phyloP scores from a whole-genome alignment of 2,888 invertebrate genomes.

The Lasioglossum malachurum region DNA sequence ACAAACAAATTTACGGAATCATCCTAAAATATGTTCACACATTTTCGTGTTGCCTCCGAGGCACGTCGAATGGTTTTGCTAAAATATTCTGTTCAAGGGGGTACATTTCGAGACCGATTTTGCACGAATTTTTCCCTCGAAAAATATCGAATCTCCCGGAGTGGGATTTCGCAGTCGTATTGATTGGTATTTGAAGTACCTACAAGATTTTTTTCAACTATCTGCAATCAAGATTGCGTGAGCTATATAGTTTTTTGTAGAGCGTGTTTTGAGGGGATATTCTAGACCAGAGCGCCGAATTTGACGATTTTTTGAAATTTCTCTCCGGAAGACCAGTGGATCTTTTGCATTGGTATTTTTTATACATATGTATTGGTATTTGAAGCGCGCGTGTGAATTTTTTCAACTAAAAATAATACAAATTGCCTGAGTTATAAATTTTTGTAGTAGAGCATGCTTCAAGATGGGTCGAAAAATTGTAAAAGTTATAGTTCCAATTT shows the following conservation, averaged over 20 bases:
- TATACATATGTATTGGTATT: neutral
- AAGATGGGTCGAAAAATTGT: neutral
- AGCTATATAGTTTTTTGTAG: too few species aligned
- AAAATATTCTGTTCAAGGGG: neutral
- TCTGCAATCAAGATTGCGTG: neutral
- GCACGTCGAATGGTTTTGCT: neutral
- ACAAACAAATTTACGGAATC: neutral
- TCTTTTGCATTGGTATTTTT: neutral
- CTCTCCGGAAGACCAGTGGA: fast-evolving
- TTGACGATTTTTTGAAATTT: neutral
- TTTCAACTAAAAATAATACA: neutral
- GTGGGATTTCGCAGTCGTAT: too few species aligned
- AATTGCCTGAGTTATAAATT: neutral
- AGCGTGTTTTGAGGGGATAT: neutral
- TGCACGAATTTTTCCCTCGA: too few species aligned
- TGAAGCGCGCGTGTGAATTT: neutral
- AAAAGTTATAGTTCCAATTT: neutral
- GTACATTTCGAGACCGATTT: neutral
- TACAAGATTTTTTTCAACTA: neutral
- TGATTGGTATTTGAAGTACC: neutral
- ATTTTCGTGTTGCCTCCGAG: neutral
- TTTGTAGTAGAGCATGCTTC: neutral
- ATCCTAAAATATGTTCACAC: too few species aligned
- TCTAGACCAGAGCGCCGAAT: neutral
- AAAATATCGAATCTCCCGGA: too few species aligned